Evolutionary conservation across 2,888 invertebrate species (phyloP).

Genomic region (Helicoverpa assulta): DNA sequence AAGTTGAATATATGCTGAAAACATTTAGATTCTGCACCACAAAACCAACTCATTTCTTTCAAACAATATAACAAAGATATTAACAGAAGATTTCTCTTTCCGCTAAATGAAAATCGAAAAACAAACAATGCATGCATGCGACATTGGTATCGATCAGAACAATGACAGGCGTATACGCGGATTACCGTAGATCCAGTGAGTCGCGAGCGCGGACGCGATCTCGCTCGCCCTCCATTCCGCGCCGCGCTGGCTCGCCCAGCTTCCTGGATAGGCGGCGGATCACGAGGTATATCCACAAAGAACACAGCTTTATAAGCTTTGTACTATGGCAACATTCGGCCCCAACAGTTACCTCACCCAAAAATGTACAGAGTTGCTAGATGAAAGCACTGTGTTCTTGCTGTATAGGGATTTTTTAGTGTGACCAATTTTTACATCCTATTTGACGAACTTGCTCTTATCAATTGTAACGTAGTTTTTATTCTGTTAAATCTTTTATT

Average conservation of each 20-base stretch:
- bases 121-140: constrained; percentile 65
- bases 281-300: constrained; percentile 93
- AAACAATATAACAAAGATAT: constrained; percentile 38
- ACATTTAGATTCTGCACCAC: no score
- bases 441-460: constrained; percentile 20
- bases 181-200: constrained; percentile 87
- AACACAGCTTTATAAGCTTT: constrained; percentile 41
- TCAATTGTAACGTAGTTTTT: no score
- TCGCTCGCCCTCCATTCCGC: constrained; percentile 96
- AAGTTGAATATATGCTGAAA: neutral
- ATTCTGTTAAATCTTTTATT: no score
- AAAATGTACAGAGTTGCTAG: constrained; percentile 18
- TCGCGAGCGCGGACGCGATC: constrained; percentile 71
- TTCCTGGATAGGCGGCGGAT: constrained; percentile 98
- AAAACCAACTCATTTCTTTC: constrained; percentile 19
- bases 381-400: constrained; percentile 56
- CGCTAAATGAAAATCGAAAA: constrained; percentile 57
- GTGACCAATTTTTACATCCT: constrained; percentile 38
- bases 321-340: constrained; percentile 15
- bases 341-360: neutral
- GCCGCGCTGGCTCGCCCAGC: constrained; percentile 97
- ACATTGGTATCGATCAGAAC: constrained; percentile 76
- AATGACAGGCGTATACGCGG: constrained; percentile 89
- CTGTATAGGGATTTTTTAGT: constrained; percentile 46
- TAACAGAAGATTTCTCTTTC: constrained; percentile 61